Base-by-base conservation (phyloP, 2,113 vertebrate species). In the Phrynocephalus versicolor region DNA sequence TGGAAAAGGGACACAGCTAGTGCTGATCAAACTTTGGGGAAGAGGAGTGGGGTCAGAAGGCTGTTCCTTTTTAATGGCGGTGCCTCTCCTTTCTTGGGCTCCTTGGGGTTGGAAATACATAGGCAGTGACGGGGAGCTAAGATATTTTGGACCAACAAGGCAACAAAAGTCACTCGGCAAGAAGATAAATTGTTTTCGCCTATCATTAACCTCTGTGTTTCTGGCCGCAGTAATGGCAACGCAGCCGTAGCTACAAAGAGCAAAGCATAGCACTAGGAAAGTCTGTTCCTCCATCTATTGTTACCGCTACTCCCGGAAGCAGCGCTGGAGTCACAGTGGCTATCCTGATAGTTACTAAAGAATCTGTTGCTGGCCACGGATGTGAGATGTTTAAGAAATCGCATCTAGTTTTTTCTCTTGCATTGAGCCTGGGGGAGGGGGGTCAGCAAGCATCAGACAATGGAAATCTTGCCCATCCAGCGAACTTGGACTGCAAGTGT, bases 291-390 rank as follows among this genome's bases (percentile, higher is more conserved):
- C 77, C 57, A 13, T 58, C 15, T 88, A 87, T 21, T 58, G 84
- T 88, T 88, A 55, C 41, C 1, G 0, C 45, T 2, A n/a, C 14
- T 39, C 8, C 2, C 3, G 0, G 81, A 79, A 67, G 2, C 1
- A 0, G 82, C 58, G 65, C 37, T 8, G 41, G 35, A 19, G 51
- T 62, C 5, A 33, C 88, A 89, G 84, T 83, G 87, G 80, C 71
- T 62, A 85, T 71, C 41, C 57, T 88, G 85, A 82, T 86, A 82
- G 35, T 77, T 90, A 87, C 81, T 82, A 78, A 89, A 73, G 65
- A 89, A 79, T 89, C 93, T 67, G 1, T 94, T 94, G 94, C 93
- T 93, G 94, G 94, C 93, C 89, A 92, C 1, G 84, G 94, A 85
- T 35, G 37, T 62, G 25, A 80, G 88, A 65, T 90, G 8, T 23